Base-by-base conservation (phyloP, 2,797 vertebrate species). In the Danio jaintianensis region DNA sequence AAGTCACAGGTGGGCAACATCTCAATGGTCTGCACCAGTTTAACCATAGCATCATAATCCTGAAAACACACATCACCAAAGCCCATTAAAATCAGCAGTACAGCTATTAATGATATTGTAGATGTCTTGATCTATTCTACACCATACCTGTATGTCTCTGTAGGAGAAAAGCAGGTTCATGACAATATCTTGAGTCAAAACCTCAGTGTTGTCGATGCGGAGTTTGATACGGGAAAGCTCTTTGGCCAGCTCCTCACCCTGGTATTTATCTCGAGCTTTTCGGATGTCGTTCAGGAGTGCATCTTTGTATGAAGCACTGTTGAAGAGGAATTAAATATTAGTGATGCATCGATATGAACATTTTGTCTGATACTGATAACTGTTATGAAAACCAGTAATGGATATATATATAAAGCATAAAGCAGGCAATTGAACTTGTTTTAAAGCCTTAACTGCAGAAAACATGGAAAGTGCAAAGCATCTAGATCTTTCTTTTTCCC, bases 31-130 rank as follows among this genome's bases (percentile, higher is more conserved):
- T 99, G 94, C n/a, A 99, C 96, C 83, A 99, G 91, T 87, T 96
- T 98, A 87, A 99, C 96, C 97, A 99, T 98, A 40, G 97, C 96
- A 82, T 98, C 95, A 40, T 98, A 98, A 87, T 99, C 97, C 98
- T 99, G 90, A 79, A 61, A 55, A 80, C 6, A 76, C 4, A 70
- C 29, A n/a, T n/a, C 18, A 63, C 11, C 48, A 45, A 29, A 43
- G 9, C 52, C 36, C 5, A 10, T 45, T 52, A 22, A 55, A 59
- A 15, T 8, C 13, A 36, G 9, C 22, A 15, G 7, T 72, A 40
- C n/a, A n/a, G 6, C 22, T 45, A 45, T 20, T 48, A 2, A 1
- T 18, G n/a, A 20, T 7, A 3, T 22, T 47, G 12, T 29, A 47
- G 20, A 48, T 20, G 15, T 8, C 22, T 72, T 29, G 15, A 7